Percentiles rank a stretch among this genome's conserved stretches.
Conservation (phyloP, 2,113 vertebrate genomes). For the Arothron firmamentum region DNA sequence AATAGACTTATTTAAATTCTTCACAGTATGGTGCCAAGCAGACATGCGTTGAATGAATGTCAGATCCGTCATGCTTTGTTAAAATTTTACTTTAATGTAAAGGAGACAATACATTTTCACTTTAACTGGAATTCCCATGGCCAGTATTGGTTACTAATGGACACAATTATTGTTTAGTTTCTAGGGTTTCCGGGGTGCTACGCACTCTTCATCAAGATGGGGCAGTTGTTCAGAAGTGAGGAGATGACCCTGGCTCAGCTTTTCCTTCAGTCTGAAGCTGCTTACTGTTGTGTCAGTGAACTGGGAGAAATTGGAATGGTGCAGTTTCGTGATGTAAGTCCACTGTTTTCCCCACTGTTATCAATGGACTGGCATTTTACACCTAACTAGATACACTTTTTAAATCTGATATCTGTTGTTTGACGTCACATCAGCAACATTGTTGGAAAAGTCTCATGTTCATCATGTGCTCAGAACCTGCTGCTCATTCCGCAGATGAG, state of each 20-base stretch:
- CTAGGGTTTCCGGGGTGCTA: conserved; percentile 14
- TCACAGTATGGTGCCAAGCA: background rate
- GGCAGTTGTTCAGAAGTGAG: conserved; percentile 95
- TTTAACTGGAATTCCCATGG: background rate
- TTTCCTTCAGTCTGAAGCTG: conserved; percentile 95
- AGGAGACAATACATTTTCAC: background rate
- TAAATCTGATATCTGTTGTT: background rate
- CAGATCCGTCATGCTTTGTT: background rate
- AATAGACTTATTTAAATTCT: conserved; percentile 4
- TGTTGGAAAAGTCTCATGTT: conserved; percentile 31
- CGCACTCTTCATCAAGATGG: conserved; percentile 76
- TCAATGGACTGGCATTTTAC: background rate
- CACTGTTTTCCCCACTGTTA: background rate
- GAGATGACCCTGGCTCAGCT: conserved; percentile 99
- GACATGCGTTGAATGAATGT: conserved; percentile 7
- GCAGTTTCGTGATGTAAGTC: conserved; percentile 95
- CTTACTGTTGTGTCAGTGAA: conserved; percentile 96
- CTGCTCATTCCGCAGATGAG: conserved; percentile 33
- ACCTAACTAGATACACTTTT: background rate
- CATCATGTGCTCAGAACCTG: conserved; percentile 67
- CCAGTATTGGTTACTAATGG: background rate
- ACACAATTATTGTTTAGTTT: background rate
- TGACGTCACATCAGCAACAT: conserved; percentile 1
- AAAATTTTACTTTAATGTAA: background rate
- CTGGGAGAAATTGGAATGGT: conserved; percentile 96